Base-by-base conservation (phyloP, 1,140 invertebrate genomes). In the Leptonema lineaticorne region DNA sequence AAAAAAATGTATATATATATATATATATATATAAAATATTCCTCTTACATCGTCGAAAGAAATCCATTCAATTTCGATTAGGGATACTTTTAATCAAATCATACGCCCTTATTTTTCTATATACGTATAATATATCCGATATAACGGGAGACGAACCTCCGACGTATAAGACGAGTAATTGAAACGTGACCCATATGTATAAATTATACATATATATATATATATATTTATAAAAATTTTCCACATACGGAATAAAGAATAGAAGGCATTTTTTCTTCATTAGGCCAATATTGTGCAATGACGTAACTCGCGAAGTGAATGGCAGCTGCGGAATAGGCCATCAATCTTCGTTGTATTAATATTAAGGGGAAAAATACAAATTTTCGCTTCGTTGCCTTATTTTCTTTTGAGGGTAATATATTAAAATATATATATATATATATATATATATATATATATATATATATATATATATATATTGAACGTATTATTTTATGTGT, bases 261-360 rank as follows among this genome's bases (percentile, higher is more conserved):
- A 22, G 24, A 53, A 53, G 27, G 22, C 50, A 53, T 24, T 53
- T 53, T 53, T 53, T 53, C 50, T 53, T 53, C 50, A 53, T 53
- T 53, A 53, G 50, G n/a, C 22, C 50, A 53, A 53, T 53, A 53
- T 53, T 26, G 50, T 53, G 50, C 50, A 53, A 53, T 53, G 50
- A 53, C 50, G 50, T 53, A 53, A 53, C 50, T 24, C 50, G 50
- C 22, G 16, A 14, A 53, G 50, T 53, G 50, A 53, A 53, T 53
- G 50, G 50, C 50, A 53, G 50, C 50, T 53, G 50, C 22, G 50
- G 50, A 53, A 53, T 53, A 53, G 50, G 50, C 50, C 50, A 53
- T 53, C 50, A 53, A 53, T 53, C 50, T 53, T 53, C 50, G 50
- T 53, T 53, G 50, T 26, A 53, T 53, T 26, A 53, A 53, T 53